Conservation (phyloP, 1,140 invertebrate species). For the Aradophagus sp. region DNA sequence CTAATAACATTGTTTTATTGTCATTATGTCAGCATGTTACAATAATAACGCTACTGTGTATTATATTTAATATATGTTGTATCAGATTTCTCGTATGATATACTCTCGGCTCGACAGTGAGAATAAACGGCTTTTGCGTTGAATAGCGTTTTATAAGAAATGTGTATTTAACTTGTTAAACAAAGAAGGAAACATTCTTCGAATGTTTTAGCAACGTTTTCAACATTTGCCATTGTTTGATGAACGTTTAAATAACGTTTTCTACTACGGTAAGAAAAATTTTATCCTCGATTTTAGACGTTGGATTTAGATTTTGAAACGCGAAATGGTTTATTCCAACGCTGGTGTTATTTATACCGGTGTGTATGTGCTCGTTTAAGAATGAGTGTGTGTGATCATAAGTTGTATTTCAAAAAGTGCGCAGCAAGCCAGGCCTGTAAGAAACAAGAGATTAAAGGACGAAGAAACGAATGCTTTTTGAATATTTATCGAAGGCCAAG, state of each 20-base stretch:
- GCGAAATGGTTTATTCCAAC: slow-evolving; percentile 18
- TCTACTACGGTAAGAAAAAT: no score
- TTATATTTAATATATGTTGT: slow-evolving; percentile 59
- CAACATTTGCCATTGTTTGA: no score
- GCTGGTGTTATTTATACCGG: slow-evolving; percentile 22
- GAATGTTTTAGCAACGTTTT: no score
- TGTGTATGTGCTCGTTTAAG: slow-evolving; percentile 21
- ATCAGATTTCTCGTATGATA: slow-evolving; percentile 33
- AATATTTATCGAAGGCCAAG: no score
- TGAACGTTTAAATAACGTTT: no score
- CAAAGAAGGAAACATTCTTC: no score
- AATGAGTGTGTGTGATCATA: slow-evolving; percentile 10
- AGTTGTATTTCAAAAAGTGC: slow-evolving; percentile 1
- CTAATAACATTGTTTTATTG: slow-evolving; percentile 70
- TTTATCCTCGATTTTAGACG: slow-evolving; percentile 1
- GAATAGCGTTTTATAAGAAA: no score
- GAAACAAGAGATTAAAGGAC: slow-evolving; percentile 16
- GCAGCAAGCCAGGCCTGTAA: neutral
- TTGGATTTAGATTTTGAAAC: slow-evolving; percentile 3
- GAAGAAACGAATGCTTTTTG: no score
- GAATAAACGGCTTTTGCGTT: slow-evolving; percentile 38
- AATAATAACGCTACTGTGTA: slow-evolving; percentile 63
- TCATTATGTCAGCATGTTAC: slow-evolving; percentile 71
- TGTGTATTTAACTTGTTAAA: no score
- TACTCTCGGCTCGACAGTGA: slow-evolving; percentile 24